Base-by-base conservation (phyloP, 2,888 invertebrate genomes). In the Acleris laterana region DNA sequence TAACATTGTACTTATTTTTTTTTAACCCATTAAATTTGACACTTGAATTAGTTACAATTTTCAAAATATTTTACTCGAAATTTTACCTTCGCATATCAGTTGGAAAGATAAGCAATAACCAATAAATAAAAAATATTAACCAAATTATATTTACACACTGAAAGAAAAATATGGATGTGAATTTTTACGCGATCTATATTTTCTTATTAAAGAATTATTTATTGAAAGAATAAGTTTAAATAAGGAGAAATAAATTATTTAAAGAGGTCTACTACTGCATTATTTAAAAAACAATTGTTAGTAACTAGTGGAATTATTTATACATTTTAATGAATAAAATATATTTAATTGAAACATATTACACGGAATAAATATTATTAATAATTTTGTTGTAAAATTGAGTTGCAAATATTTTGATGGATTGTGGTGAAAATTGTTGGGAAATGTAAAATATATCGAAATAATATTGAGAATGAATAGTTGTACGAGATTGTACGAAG, bases 71-170 rank as follows among this genome's bases (percentile, higher is more conserved):
- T 3, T 25, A 46, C 20, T 22, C 38, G 13, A 65, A 49, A 28
- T 55, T 60, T 65, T 28, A 66, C 46, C 62, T 66, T 62, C 66
- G 66, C 66, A 66, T 66, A 66, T 66, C 66, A 66, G 48, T 61
- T 48, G 46, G 57, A 9, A 46, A 28, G 17, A 17, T 46, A 46
- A 57, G 56, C 62, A 66, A 66, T 62, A 62, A 66, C 66, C 66
- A 62, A n/a, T 56, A 32, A 51, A 62, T n/a, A 62, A 51, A 51
- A 66, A 56, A 56, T 25, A 62, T 66, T 62, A 62, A 66, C 46
- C 57, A 62, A 57, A 66, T 52, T 48, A 66, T 66, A 66, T 62
- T 66, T 64, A 66, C 62, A 62, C n/a, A 61, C n/a, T 44, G 56
- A 51, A 52, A 44, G 44, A 57, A 51, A 56, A 65, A 66, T 57